Evolutionary conservation across 2,888 invertebrate genomes (phyloP).

Genomic region (Eudemis profundana): DNA sequence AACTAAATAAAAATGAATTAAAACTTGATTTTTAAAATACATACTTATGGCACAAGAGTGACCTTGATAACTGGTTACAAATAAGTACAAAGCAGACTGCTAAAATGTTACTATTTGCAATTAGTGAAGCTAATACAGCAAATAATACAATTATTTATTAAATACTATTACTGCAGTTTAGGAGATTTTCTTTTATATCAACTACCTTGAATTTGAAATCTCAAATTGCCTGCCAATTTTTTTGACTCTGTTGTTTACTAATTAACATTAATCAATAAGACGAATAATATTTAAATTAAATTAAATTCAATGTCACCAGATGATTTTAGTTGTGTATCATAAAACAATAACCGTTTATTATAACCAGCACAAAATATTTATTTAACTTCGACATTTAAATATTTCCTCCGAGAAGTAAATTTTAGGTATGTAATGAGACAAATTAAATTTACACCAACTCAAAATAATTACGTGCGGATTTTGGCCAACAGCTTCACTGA

Average conservation of each 20-base stretch:
- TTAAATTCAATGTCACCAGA: slow-evolving; percentile 11
- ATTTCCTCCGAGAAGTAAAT: not conserved
- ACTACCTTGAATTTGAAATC: slow-evolving; percentile 5
- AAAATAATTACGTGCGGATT: slow-evolving; percentile 27
- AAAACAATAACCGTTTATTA: slow-evolving; percentile 17
- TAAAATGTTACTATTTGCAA: slow-evolving; percentile 35
- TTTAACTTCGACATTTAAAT: not conserved
- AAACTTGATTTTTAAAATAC: slow-evolving; percentile 18
- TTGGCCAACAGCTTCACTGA: slow-evolving; percentile 14
- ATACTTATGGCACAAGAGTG: slow-evolving; percentile 48
- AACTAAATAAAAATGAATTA: slow-evolving; percentile 9
- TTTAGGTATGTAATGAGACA: slow-evolving; percentile 3
- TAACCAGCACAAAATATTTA: not conserved
- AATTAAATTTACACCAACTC: slow-evolving; percentile 12
- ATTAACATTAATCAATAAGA: not conserved
- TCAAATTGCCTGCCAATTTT: slow-evolving; percentile 1
- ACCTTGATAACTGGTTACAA: slow-evolving; percentile 26
- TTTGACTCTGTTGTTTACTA: not conserved
- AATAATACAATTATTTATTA: not conserved
- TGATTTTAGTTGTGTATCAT: slow-evolving; percentile 15
- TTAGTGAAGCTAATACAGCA: slow-evolving; percentile 59
- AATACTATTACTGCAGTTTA: not conserved
- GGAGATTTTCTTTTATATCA: not conserved
- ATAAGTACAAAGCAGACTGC: slow-evolving; percentile 16
- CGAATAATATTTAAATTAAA: slow-evolving; percentile 3